A percentile compares a stretch with the other conserved stretches of the same genome.
Evolutionary conservation across 2,797 vertebrate genomes (phyloP).

Genomic region (Peromyscus eremicus): DNA sequence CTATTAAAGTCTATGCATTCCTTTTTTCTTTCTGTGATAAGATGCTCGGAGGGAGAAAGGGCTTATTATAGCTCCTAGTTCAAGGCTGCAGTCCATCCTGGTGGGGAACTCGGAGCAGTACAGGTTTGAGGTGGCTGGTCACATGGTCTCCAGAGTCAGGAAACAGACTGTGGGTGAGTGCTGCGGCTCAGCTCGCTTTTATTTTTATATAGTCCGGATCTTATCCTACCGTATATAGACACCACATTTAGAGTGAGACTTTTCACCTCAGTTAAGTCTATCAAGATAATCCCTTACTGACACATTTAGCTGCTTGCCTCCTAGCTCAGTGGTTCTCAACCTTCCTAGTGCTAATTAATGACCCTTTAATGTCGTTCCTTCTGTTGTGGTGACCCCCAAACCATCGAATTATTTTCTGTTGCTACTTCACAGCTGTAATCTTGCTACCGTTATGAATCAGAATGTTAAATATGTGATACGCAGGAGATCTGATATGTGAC

Average conservation of each 20-base stretch:
- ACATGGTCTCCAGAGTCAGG: neutral
- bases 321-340: too few species aligned
- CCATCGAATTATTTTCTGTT: too few species aligned
- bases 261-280: neutral
- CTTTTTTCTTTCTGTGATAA: neutral
- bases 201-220: neutral
- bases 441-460: neutral
- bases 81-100: neutral
- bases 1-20: neutral
- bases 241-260: neutral
- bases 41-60: neutral
- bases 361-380: too few species aligned
- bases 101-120: too few species aligned
- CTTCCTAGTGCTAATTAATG: too few species aligned
- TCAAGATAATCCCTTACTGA: neutral
- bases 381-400: too few species aligned
- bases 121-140: neutral
- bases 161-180: neutral
- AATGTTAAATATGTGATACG: neutral
- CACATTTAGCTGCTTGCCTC: neutral
- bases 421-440: neutral
- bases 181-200: neutral
- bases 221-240: neutral
- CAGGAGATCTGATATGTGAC: neutral
- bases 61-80: neutral